These are phyloP conservation scores for Lycia hirtaria DNA, from an alignment of 2,888 invertebrate species.

Conservation along the genomic window DNA sequence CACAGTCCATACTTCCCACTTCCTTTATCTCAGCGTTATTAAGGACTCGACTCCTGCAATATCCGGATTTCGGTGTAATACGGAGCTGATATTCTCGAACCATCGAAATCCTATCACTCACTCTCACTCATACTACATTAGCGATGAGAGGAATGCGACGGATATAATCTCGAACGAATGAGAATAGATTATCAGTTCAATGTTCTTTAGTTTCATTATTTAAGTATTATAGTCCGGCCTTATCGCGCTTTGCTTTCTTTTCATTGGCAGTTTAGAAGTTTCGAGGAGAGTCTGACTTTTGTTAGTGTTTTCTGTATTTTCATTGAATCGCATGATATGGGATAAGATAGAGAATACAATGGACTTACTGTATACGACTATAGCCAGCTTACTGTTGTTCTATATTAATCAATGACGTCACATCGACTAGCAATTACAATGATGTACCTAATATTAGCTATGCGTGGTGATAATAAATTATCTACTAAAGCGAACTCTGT, in stretches of 20 bases:
- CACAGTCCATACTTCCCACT: slow-evolving; percentile 43
- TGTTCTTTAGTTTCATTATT: slow-evolving; percentile 43
- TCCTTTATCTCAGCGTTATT: slow-evolving; percentile 56
- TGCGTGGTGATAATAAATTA: too few relatives aligned
- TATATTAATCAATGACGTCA: too few relatives aligned
- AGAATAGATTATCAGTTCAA: slow-evolving; percentile 26
- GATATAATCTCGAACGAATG: slow-evolving; percentile 15
- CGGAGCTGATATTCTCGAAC: slow-evolving; percentile 8
- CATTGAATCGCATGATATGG: slow-evolving; percentile 10
- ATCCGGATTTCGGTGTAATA: slow-evolving; percentile 33
- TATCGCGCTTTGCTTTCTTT: slow-evolving; percentile 58
- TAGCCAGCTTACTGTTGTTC: too few relatives aligned
- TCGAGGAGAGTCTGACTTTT: slow-evolving; percentile 39
- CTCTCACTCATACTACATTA: background rate
- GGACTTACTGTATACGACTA: too few relatives aligned
- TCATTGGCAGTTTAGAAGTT: slow-evolving; percentile 50
- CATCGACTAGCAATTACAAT: too few relatives aligned
- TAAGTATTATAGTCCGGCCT: slow-evolving; percentile 51
- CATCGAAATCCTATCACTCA: background rate
- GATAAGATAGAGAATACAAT: slow-evolving; percentile 3
- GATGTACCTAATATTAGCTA: too few relatives aligned
- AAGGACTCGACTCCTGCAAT: slow-evolving; percentile 48
- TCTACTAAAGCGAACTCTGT: too few relatives aligned
- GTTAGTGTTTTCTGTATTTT: slow-evolving; percentile 25
- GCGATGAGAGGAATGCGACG: background rate